Evolutionary conservation across 2,797 vertebrate species (phyloP), one percentile per base, ranked within the genome.

Genomic region (Acanthornis magna): DNA sequence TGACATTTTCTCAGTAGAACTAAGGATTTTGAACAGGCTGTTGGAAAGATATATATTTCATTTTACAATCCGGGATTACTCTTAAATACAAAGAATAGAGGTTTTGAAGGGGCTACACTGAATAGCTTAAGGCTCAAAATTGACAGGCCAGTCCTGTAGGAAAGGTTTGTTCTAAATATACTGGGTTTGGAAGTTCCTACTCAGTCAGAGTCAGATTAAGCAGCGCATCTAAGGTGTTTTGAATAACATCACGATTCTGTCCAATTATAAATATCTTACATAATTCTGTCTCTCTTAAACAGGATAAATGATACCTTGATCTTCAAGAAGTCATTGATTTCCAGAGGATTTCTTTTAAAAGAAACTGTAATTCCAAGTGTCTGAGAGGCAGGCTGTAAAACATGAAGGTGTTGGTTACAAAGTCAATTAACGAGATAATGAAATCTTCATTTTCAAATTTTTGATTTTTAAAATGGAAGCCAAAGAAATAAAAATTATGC

Each of bases 11-110:
- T 36, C 61, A 43, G 6, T 36, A 55, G 48, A 80, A 63, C 34
- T 72, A 57, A 65, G 83, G 83, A 68, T 94, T 94, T 94, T 68
- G 62, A 81, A 55, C 38, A 51, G 61, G n/a, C 75, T 77, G 7
- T 61, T 92, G 70, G 58, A 80, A 88, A 83, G 65, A 72, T 65
- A 32, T 22, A 29, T 36, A 55, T 58, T 93, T 74, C 17, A 30
- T 88, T 93, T 89, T 81, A 60, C 94, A 91, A 91, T 94, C 62
- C 80, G 43, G 22, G 89, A 86, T 95, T 94, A 81, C 61, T 81
- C 70, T 61, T 86, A 78, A 88, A 81, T 84, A 55, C 54, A 78
- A 71, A 74, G 66, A 85, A 68, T 8, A 81, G 57, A 20, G 30
- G 21, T 68, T 91, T 92, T 93, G 34, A 71, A 72, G 34, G 17